A percentile compares a stretch with the other conserved stretches of the same genome.
Conservation (phyloP, 2,113 vertebrate species). For the Tachysurus fulvidraco region DNA sequence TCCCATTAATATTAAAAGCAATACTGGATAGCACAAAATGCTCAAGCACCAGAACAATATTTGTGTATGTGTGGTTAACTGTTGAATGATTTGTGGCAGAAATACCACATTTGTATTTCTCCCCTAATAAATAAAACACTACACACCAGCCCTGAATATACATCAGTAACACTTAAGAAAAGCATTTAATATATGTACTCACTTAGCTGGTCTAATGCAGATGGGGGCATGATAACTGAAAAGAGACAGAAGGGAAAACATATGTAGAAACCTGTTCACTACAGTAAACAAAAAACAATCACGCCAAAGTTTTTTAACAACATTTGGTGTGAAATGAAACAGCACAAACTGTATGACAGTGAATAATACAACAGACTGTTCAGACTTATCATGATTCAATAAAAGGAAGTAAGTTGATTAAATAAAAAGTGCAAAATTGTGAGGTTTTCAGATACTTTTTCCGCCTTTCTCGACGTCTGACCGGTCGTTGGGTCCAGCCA, state of each 20-base stretch:
- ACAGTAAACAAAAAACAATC: not conserved
- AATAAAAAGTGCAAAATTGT: not conserved
- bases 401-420: not conserved
- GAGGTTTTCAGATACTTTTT: conserved; percentile 80
- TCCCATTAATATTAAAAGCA: not conserved
- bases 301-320: not conserved
- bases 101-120: not conserved
- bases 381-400: not conserved
- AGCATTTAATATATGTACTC: conserved; percentile 67
- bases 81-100: not conserved
- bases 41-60: not conserved
- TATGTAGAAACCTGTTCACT: not conserved
- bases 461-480: conserved; percentile 99
- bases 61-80: not conserved
- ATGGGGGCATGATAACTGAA: conserved; percentile 97
- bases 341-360: not conserved
- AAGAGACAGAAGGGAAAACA: conserved; percentile 46
- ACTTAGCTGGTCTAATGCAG: conserved; percentile 97
- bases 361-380: not conserved
- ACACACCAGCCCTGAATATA: not conserved
- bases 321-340: not conserved
- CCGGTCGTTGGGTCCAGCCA: conserved; percentile 95
- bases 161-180: not conserved
- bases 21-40: no score
- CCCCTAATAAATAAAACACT: not conserved